These are phyloP conservation scores for Leucopsar rothschildi DNA, from an alignment of 2,113 vertebrate species.

Conservation along the genomic window DNA sequence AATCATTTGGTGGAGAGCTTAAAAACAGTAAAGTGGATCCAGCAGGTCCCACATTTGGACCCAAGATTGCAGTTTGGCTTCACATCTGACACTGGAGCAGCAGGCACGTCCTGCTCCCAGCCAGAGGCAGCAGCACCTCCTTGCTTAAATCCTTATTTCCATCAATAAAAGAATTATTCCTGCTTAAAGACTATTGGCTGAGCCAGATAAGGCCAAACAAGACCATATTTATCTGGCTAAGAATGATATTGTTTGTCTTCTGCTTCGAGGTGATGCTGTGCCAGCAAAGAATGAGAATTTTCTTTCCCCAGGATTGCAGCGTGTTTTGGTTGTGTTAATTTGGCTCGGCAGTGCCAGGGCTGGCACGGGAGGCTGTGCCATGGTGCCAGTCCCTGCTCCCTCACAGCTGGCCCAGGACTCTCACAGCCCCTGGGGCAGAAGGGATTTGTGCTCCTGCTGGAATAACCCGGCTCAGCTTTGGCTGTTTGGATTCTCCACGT, in stretches of 20 bases:
- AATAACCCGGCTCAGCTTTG: background rate
- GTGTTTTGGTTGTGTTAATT: background rate
- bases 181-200: background rate
- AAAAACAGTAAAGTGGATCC: background rate
- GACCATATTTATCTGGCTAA: background rate
- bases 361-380: background rate
- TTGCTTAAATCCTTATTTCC: background rate
- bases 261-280: background rate
- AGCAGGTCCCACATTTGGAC: background rate
- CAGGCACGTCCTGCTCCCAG: background rate
- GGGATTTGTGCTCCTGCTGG: background rate
- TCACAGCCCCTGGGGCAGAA: too few relatives aligned
- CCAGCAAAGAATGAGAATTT: background rate
- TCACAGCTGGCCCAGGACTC: background rate
- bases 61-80: background rate
- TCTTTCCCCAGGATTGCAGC: background rate
- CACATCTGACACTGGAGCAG: rapidly evolving
- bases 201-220: background rate
- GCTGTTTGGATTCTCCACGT: background rate
- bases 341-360: background rate
- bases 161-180: background rate
- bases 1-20: background rate
- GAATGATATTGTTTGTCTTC: background rate
- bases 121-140: background rate
- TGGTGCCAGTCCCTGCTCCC: background rate